phyloP scores from a whole-genome alignment of 2,888 invertebrate genomes.

The Capitulum mitella region DNA sequence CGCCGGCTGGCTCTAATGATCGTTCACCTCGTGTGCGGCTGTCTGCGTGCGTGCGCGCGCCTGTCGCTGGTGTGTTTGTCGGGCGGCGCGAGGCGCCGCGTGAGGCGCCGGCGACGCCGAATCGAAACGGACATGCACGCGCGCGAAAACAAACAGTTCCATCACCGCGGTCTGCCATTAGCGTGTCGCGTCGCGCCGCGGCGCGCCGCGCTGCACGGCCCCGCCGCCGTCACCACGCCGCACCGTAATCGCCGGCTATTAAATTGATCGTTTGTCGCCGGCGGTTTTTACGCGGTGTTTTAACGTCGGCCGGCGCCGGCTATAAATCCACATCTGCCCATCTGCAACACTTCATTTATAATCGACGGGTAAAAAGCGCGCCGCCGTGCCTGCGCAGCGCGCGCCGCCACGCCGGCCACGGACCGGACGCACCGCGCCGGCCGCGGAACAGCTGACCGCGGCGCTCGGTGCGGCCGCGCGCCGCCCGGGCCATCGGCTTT shows the following conservation, averaged over 20 bases:
- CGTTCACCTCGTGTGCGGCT: not conserved
- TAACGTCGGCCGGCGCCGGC: not conserved
- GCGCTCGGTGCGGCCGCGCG: not conserved
- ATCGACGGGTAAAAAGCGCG: not conserved
- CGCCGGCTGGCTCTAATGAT: not conserved
- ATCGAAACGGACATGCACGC: slow-evolving; percentile 15
- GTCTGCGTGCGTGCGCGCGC: not conserved
- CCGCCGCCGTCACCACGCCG: not conserved
- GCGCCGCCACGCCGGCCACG: not conserved
- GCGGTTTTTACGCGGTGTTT: not conserved
- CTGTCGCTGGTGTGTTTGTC: not conserved
- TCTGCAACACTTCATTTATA: slow-evolving; percentile 5
- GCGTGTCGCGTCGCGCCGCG: not conserved
- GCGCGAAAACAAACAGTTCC: not conserved
- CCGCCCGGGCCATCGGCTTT: not conserved
- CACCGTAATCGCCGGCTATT: slow-evolving; percentile 12
- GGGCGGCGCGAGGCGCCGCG: not conserved
- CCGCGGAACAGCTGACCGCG: not conserved
- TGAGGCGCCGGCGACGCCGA: not conserved
- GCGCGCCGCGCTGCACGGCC: not conserved
- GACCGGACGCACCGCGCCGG: not conserved
- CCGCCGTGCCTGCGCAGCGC: not conserved
- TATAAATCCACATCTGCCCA: slow-evolving; percentile 9
- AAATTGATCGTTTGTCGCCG: slow-evolving; percentile 5
- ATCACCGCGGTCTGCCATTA: not conserved